Base-by-base conservation (phyloP, 2,113 vertebrate genomes). In the Plotosus lineatus region DNA sequence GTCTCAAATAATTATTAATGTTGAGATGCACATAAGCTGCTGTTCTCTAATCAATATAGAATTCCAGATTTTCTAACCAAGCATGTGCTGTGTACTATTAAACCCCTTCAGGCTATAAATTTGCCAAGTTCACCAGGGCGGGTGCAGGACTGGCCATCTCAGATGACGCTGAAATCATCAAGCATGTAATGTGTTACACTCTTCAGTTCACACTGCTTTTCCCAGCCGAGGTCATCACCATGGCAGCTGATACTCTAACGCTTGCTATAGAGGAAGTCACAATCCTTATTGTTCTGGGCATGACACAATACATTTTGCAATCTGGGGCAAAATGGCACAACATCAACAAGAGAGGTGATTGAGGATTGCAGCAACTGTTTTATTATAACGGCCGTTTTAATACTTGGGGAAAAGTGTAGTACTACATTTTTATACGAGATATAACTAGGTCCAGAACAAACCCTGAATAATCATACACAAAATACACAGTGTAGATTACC, bases 141-240 rank as follows among this genome's bases (percentile, higher is more conserved):
- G 31, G 48, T 48, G 28, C n/a, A n/a, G 74, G 56, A 66, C 17
- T 5, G 10, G 38, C 60, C 73, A 40, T 66, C 78, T 83, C 80
- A 79, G 55, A 82, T 50, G 68, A 75, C 28, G 60, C 80, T 83
- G 74, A 81, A 74, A 86, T 79, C 75, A 80, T 82, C 83, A 80
- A 50, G 72, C 82, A 77, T 75, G 73, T 82, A 83, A 85, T 77
- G 78, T 44, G 36, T 58, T 69, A 42, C 77, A 77, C 76, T 80
- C 77, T 86, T 79, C 75, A 81, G 60, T 86, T 79, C 76, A 63
- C 55, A 56, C 40, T 23, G 71, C 56, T 61, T 82, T 83, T 73
- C 11, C 3, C 77, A 68, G 58, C 50, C 55, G 65, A 36, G 85
- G 85, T 89, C 85, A 86, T 89, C 58, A 7, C 83, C 86, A 89